A percentile compares a stretch with the other conserved stretches of the same genome.
Conservation (phyloP, 1,140 invertebrate genomes). For the Portunus trituberculatus region DNA sequence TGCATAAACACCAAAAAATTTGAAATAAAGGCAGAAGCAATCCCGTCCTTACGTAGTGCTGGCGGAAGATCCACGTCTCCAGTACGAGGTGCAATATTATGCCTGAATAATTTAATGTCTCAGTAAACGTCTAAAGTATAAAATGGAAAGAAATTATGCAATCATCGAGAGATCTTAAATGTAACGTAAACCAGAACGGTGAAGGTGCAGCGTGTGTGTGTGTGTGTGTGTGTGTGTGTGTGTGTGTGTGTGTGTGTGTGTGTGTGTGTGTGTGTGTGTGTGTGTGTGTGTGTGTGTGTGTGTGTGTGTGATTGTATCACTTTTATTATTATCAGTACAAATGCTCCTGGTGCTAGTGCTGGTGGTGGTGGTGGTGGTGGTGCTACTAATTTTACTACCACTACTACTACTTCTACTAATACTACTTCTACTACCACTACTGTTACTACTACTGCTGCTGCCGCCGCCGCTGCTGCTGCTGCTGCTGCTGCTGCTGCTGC, state of each 20-base stretch:
- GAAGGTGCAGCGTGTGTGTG: neutral
- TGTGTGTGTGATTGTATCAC: no score
- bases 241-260: no score
- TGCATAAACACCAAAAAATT: neutral
- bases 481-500: neutral
- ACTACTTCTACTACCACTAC: neutral
- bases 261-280: no score
- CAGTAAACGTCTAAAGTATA: neutral
- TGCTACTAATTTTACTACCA: no score
- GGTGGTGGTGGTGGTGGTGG: no score
- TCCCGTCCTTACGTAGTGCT: neutral
- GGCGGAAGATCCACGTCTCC: neutral
- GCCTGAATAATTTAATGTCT: conserved; percentile 22
- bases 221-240: no score
- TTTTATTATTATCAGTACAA: no score
- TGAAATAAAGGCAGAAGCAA: neutral
- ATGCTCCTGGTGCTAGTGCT: no score
- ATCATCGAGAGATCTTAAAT: neutral
- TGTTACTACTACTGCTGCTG: neutral
- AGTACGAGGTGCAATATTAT: neutral
- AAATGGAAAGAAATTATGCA: neutral
- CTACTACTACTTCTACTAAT: neutral
- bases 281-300: no score
- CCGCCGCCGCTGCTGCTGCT: no score
- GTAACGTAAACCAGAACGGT: neutral